Percentiles rank a stretch among this genome's conserved stretches.
Evolutionary conservation across 2,797 vertebrate genomes (phyloP).

Genomic region (Alauda arvensis): DNA sequence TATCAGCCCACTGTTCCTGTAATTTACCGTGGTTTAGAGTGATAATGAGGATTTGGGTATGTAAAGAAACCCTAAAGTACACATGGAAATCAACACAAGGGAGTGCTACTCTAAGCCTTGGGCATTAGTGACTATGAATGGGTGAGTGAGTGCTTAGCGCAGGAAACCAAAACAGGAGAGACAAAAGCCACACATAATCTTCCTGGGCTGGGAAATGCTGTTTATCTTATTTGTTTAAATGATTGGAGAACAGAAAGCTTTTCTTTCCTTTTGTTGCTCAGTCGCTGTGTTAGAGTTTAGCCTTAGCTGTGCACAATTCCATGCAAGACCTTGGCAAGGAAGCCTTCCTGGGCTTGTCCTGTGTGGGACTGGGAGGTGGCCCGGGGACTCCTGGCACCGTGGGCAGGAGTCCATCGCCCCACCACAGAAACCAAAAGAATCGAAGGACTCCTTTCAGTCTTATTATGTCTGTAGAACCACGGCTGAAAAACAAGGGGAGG

Average conservation of each 20-base stretch:
- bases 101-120: constrained; percentile 14
- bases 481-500: background rate
- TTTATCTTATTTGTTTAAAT: constrained; percentile 51
- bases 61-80: constrained; percentile 41
- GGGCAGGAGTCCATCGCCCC: background rate
- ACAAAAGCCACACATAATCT: constrained; percentile 36
- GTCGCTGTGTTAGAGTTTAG: background rate
- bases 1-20: constrained; percentile 1
- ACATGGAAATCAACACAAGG: constrained; percentile 14
- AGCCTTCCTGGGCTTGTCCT: background rate
- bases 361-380: background rate
- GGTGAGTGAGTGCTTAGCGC: background rate
- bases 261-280: constrained; percentile 4
- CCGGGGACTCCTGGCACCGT: background rate
- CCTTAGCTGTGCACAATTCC: background rate
- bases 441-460: background rate
- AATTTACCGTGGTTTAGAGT: constrained; percentile 4
- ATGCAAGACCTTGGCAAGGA: background rate
- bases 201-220: constrained; percentile 29
- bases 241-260: constrained; percentile 26
- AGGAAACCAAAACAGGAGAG: constrained; percentile 9
- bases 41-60: constrained; percentile 47
- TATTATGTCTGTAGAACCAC: background rate
- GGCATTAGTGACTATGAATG: constrained; percentile 1
- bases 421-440: background rate